phyloP scores from a whole-genome alignment of 2,113 vertebrate species.

The Columbina picui region DNA sequence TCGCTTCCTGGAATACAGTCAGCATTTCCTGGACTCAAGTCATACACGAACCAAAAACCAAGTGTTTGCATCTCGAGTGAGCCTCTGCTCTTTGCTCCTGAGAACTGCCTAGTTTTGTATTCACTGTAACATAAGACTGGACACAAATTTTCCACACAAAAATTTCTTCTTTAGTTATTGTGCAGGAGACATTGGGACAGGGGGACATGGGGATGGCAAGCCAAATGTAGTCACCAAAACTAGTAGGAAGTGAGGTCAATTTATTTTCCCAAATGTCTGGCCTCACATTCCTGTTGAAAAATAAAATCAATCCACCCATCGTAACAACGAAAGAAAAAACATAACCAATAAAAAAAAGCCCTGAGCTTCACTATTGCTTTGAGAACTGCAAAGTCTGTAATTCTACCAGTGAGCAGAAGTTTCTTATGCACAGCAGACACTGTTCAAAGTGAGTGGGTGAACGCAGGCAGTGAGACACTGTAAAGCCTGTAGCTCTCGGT shows the following conservation, averaged over 20 bases:
- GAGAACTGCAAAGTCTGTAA: background rate
- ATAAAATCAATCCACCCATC: background rate
- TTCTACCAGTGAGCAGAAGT: background rate
- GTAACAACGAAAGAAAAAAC: background rate
- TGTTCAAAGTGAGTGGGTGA: background rate
- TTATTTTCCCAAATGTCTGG: background rate
- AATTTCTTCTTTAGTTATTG: background rate
- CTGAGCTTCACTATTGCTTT: background rate
- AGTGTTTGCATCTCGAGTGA: background rate
- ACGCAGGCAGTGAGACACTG: background rate
- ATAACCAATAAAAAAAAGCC: background rate
- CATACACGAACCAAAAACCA: background rate
- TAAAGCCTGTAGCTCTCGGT: background rate
- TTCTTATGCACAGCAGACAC: background rate
- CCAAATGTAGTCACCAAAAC: background rate
- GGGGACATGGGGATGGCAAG: background rate
- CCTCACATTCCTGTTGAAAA: background rate
- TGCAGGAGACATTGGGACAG: background rate
- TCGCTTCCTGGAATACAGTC: background rate
- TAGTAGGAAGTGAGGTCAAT: background rate
- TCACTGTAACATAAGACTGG: background rate
- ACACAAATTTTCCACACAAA: background rate
- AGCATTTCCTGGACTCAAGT: background rate
- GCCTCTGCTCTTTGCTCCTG: background rate
- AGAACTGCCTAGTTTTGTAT: background rate